Conservation (phyloP, 1,140 invertebrate species). For the Venturia canescens region DNA sequence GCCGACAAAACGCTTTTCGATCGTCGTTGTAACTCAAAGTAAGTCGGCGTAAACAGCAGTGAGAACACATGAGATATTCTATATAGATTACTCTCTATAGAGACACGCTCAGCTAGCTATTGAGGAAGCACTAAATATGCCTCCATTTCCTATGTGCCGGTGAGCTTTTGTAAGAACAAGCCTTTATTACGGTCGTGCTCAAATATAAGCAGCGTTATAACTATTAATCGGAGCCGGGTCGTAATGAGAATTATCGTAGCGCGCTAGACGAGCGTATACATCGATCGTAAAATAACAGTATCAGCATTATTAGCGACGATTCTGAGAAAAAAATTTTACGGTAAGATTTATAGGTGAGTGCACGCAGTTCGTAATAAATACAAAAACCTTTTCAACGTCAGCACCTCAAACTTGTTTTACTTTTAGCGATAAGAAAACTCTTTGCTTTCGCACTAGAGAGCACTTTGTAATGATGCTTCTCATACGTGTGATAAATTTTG, state of each 20-base stretch:
- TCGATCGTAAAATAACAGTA: slow-evolving; percentile 22
- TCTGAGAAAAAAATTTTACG: slow-evolving; percentile 1
- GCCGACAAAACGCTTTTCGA: slow-evolving; percentile 29
- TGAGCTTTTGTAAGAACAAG: neutral
- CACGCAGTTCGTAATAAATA: neutral
- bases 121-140: neutral
- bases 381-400: neutral
- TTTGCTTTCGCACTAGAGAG: neutral
- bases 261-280: no score
- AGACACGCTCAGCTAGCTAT: slow-evolving; percentile 16
- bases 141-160: neutral
- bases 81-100: neutral
- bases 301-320: neutral
- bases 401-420: neutral
- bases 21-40: slow-evolving; percentile 28
- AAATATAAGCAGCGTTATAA: neutral
- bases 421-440: neutral
- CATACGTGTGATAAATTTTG: neutral
- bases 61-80: slow-evolving; percentile 14
- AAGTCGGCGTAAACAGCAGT: slow-evolving; percentile 11
- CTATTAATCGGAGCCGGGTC: neutral
- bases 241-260: slow-evolving; percentile 12
- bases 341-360: no score
- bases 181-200: neutral
- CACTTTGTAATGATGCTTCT: neutral